phyloP scores from a whole-genome alignment of 1,140 invertebrate genomes.

The Pseudobourletiella spinata region DNA sequence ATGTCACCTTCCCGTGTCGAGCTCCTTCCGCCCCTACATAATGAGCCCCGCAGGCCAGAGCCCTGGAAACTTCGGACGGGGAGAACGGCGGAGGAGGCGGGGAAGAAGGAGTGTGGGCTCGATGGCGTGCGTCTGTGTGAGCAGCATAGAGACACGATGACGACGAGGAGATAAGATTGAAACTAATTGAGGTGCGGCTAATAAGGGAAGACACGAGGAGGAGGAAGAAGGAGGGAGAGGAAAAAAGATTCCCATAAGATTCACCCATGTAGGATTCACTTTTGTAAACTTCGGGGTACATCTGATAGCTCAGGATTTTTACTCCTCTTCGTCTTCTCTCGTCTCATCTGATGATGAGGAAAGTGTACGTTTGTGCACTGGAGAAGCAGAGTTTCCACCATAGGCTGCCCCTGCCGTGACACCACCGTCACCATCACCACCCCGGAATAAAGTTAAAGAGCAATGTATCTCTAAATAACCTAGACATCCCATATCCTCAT shows the following conservation, averaged over 20 bases:
- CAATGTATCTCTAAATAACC: neutral
- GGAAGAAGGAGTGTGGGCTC: too few relatives aligned
- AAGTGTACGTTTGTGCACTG: neutral
- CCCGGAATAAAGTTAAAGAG: neutral
- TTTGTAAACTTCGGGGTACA: neutral
- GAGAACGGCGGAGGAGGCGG: too few relatives aligned
- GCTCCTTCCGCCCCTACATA: too few relatives aligned
- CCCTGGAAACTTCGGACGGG: too few relatives aligned
- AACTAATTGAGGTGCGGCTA: constrained; percentile 7
- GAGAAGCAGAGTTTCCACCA: too few relatives aligned
- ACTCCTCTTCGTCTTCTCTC: neutral
- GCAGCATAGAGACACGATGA: neutral
- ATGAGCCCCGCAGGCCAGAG: too few relatives aligned
- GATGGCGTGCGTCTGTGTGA: neutral
- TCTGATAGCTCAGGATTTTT: neutral
- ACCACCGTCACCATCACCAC: neutral
- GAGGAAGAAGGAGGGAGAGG: constrained; percentile 1
- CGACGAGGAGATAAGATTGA: neutral
- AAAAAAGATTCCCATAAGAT: neutral
- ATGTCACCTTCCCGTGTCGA: neutral
- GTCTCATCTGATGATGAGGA: too few relatives aligned
- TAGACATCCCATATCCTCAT: neutral
- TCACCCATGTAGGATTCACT: neutral
- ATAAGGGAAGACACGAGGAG: neutral
- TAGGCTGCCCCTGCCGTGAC: neutral